phyloP scores from a whole-genome alignment of 2,888 invertebrate species.

The Gastrophysa polygoni region DNA sequence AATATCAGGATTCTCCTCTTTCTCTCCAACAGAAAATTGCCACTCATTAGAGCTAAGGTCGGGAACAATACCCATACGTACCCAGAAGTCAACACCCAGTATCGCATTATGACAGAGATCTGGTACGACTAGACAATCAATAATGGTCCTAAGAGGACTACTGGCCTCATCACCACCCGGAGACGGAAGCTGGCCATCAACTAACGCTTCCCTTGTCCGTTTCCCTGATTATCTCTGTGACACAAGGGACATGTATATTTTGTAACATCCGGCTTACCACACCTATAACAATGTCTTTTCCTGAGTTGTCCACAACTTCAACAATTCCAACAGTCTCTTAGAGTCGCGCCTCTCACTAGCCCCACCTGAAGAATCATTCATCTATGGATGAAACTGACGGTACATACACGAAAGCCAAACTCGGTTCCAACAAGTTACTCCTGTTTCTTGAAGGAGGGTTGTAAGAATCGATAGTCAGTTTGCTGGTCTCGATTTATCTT shows the following conservation, averaged over 20 bases:
- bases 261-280: slow-evolving; percentile 5
- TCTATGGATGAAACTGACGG: slow-evolving; percentile 3
- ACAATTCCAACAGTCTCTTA: slow-evolving; percentile 16
- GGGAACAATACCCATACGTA: slow-evolving; percentile 23
- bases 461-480: slow-evolving; percentile 12
- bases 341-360: neutral
- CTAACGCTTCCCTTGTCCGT: slow-evolving; percentile 5
- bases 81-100: slow-evolving; percentile 22
- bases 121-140: slow-evolving; percentile 14
- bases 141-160: neutral
- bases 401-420: slow-evolving; percentile 13
- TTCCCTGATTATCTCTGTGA: slow-evolving; percentile 1
- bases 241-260: slow-evolving; percentile 8
- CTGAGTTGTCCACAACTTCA: neutral
- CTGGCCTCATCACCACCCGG: neutral
- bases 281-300: slow-evolving; percentile 10
- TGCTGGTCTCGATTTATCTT: slow-evolving; percentile 24
- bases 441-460: neutral
- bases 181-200: neutral
- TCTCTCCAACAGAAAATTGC: slow-evolving; percentile 1
- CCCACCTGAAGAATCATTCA: neutral
- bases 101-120: slow-evolving; percentile 17
- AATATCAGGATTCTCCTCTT: neutral
- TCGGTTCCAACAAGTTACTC: slow-evolving; percentile 14
- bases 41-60: slow-evolving; percentile 12